Percentiles rank a stretch among this genome's conserved stretches.
Conservation (phyloP, 2,888 invertebrate species). For the Atrina japonica region DNA sequence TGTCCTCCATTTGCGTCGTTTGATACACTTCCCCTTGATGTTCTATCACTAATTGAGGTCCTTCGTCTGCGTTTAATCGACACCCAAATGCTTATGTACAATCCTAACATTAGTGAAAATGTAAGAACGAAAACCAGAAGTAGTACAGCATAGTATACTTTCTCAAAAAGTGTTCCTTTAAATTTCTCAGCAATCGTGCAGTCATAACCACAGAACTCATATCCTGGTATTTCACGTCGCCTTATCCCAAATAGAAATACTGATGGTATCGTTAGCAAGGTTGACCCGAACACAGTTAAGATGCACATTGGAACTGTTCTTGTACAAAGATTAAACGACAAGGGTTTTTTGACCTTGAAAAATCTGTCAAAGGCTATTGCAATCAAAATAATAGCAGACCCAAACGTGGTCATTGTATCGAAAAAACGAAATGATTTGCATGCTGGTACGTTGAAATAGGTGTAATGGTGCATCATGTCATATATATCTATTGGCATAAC, state of each 20-base stretch:
- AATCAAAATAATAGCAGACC: conserved; percentile 38
- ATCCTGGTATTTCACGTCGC: background rate
- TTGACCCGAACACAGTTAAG: background rate
- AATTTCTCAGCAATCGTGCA: conserved; percentile 36
- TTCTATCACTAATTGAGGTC: conserved; percentile 26
- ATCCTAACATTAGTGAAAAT: conserved; percentile 21
- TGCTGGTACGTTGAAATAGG: conserved; percentile 26
- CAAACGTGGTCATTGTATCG: conserved; percentile 33
- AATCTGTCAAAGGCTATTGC: conserved; percentile 45
- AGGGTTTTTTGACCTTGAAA: conserved; percentile 41
- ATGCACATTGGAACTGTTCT: conserved; percentile 32
- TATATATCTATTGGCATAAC: conserved; percentile 45
- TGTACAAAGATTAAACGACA: background rate
- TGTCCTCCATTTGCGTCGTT: background rate
- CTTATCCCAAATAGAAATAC: conserved; percentile 34
- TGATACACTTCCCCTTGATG: background rate
- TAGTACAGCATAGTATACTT: conserved; percentile 26
- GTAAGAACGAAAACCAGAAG: conserved; percentile 25
- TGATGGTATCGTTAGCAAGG: conserved; percentile 25
- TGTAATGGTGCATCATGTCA: conserved; percentile 38
- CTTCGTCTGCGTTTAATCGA: conserved; percentile 28
- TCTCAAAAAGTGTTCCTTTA: conserved; percentile 27
- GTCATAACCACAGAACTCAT: conserved; percentile 33
- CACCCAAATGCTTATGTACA: conserved; percentile 41
- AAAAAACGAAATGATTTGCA: conserved; percentile 43